A percentile compares a stretch with the other conserved stretches of the same genome.
Evolutionary conservation across 1,140 invertebrate genomes (phyloP).

Genomic region (Muscidifurax raptorellus): DNA sequence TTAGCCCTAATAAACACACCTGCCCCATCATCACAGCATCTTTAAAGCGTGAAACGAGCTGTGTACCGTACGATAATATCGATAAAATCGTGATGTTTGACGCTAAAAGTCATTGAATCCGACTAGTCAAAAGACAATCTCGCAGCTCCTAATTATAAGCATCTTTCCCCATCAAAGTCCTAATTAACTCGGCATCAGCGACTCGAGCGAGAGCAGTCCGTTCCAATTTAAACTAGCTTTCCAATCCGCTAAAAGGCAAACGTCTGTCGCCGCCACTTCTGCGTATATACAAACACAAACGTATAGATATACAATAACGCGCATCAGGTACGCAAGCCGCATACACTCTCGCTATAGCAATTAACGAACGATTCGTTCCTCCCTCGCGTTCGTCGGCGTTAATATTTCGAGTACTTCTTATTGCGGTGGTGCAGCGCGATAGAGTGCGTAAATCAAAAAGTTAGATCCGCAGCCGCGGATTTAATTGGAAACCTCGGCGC

Average conservation of each 20-base stretch:
- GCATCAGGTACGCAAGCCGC: not conserved
- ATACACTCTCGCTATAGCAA: not conserved
- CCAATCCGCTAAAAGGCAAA: not conserved
- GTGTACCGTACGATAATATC: too few relatives aligned
- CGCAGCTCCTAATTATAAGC: too few relatives aligned
- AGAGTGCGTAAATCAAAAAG: slow-evolving; percentile 38
- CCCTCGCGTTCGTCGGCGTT: not conserved
- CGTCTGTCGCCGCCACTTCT: not conserved
- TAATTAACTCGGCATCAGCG: slow-evolving; percentile 13
- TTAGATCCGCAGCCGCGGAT: slow-evolving; percentile 15
- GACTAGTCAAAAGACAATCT: too few relatives aligned
- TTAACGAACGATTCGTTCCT: slow-evolving; percentile 13
- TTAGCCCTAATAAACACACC: not conserved
- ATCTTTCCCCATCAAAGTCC: not conserved
- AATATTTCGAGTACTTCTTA: slow-evolving; percentile 14
- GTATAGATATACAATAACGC: too few relatives aligned
- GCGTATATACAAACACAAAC: too few relatives aligned
- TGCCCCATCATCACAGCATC: not conserved
- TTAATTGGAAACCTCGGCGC: slow-evolving; percentile 40
- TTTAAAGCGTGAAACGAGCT: too few relatives aligned
- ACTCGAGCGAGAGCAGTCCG: not conserved
- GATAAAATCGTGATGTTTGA: too few relatives aligned
- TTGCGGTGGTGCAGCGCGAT: not conserved
- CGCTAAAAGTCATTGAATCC: too few relatives aligned
- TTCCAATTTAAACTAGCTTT: slow-evolving; percentile 5